Evolutionary conservation across 2,797 vertebrate species (phyloP), one percentile per base, ranked within the genome.

Genomic region (Lithobates pipiens): DNA sequence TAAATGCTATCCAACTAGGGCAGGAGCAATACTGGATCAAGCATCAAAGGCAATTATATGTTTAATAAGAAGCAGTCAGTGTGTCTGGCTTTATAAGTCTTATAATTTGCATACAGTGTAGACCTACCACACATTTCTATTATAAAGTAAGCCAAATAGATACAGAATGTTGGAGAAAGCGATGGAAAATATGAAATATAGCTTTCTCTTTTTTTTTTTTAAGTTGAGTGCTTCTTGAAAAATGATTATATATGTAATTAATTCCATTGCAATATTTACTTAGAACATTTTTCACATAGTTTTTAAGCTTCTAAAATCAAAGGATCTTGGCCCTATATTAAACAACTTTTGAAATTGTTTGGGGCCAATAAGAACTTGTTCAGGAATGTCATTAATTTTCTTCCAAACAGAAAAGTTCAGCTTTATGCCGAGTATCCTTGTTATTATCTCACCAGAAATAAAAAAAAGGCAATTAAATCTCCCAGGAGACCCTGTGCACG

Each of bases 131-230:
- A 61, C 57, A 80, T 72, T 80, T 80, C 11, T 39, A 15, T 29
- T 5, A 7, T 39, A 36, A 71, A 70, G 18, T 69, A 54, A 76
- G 82, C 63, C 73, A 76, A 69, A 54, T 27, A 76, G 44, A 83
- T 76, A 83, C 5, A 68, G 44, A 7, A 27, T 65, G 23, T 6
- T 68, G 39, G 44, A 76, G 75, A 76, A 76, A 18, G 13, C 39
- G 23, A 46, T 34, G 61, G 57, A 68, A 83, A 61, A 69, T 16
- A n/a, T 74, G 42, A 34, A 11, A 76, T 34, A 54, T 25, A 23
- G 29, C 36, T 76, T 69, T 23, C 36, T 42, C 8, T 50, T 21
- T 29, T 67, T 50, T 21, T 29, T 67, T 39, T 44, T 29, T n/a
- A 13, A n/a, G 13, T 39, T 23, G 39, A 69, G 39, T 32, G 36